These are phyloP conservation scores for Caenorhabditis tropicalis DNA, from an alignment of 1,140 invertebrate species.

Conservation along the genomic window DNA sequence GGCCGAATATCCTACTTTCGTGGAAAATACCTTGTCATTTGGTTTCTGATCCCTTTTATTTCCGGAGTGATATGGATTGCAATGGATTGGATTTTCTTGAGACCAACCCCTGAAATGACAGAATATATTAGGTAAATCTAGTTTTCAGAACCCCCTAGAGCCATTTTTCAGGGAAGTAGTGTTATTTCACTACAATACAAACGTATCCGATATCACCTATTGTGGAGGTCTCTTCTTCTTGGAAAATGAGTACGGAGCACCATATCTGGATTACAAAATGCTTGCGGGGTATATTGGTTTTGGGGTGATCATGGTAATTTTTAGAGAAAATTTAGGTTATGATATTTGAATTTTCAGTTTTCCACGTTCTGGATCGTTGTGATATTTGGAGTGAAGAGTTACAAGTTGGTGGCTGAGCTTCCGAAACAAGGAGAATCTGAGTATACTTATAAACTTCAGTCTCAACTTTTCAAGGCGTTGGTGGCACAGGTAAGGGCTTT, in stretches of 20 bases:
- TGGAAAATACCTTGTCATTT: background rate
- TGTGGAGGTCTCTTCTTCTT: background rate
- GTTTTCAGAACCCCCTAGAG: too few relatives aligned
- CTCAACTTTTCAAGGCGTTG: conserved; percentile 4
- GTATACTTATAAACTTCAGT: conserved; percentile 21
- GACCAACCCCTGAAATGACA: background rate
- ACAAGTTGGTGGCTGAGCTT: background rate
- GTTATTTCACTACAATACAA: background rate
- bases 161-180: conserved; percentile 18
- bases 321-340: background rate
- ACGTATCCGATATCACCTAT: conserved; percentile 16
- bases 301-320: background rate
- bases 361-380: background rate
- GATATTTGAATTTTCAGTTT: too few relatives aligned
- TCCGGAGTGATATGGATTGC: background rate
- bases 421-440: conserved; percentile 12
- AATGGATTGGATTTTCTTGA: background rate
- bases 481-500: background rate
- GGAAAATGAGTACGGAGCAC: background rate
- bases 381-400: conserved; percentile 3
- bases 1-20: conserved; percentile 1
- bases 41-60: background rate
- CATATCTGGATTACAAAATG: background rate
- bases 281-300: background rate
- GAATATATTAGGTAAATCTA: background rate